phyloP scores from a whole-genome alignment of 2,797 vertebrate species.

The Sphenodon punctatus region DNA sequence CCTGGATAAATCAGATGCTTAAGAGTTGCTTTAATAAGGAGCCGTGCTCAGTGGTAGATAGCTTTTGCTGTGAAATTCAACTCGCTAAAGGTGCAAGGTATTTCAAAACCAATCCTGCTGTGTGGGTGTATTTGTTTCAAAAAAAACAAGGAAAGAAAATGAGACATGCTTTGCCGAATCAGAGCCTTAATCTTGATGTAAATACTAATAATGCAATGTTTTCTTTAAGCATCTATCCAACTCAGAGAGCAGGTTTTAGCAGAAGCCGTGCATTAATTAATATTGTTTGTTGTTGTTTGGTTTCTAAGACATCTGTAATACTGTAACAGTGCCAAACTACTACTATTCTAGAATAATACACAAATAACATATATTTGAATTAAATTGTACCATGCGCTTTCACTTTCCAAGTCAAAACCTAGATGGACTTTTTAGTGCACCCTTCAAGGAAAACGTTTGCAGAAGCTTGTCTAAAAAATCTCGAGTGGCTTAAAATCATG shows the following conservation, averaged over 20 bases:
- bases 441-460: too few relatives aligned
- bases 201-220: not conserved
- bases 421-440: too few relatives aligned
- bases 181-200: not conserved
- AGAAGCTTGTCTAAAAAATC: too few relatives aligned
- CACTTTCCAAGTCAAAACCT: too few relatives aligned
- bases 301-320: not conserved
- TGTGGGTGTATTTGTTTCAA: not conserved
- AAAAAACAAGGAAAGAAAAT: not conserved
- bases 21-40: constrained; percentile 2
- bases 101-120: not conserved
- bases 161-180: not conserved
- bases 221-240: not conserved
- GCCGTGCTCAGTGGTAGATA: constrained; percentile 9
- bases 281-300: not conserved
- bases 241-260: constrained; percentile 29
- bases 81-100: constrained; percentile 9
- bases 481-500: too few relatives aligned
- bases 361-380: too few relatives aligned
- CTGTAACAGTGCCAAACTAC: too few relatives aligned
- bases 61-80: not conserved
- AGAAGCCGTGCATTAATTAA: constrained; percentile 17
- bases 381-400: too few relatives aligned
- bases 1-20: not conserved
- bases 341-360: too few relatives aligned